Conservation (phyloP, 2,113 vertebrate genomes). For the Fulica atra region DNA sequence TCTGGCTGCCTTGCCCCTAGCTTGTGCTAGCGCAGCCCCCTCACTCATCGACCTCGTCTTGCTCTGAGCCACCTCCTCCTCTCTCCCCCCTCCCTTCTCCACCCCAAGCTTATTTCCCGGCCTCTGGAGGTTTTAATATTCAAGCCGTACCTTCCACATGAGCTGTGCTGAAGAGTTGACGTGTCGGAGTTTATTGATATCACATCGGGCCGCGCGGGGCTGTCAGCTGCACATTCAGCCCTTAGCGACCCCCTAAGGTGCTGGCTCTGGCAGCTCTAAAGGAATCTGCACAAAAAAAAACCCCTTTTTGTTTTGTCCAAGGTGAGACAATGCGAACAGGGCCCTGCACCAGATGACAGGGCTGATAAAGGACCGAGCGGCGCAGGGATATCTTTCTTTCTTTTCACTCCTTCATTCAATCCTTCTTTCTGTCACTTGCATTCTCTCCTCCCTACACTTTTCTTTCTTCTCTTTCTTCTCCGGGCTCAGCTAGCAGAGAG, state of each 20-base stretch:
- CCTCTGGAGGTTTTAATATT: slow-evolving; percentile 80
- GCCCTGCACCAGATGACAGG: slow-evolving; percentile 68
- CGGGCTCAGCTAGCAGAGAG: not conserved
- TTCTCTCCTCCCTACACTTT: slow-evolving; percentile 13
- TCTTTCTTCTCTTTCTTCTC: slow-evolving; percentile 57
- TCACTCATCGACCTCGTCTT: not conserved
- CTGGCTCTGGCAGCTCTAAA: slow-evolving; percentile 78
- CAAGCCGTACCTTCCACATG: slow-evolving; percentile 79
- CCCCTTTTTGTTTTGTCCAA: slow-evolving; percentile 82
- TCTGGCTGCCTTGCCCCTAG: not conserved
- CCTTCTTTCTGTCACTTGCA: slow-evolving; percentile 64
- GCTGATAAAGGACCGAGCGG: slow-evolving; percentile 69
- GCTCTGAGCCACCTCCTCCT: not conserved
- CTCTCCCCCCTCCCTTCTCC: not conserved
- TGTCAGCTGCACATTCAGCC: slow-evolving; percentile 90
- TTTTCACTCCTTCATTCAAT: slow-evolving; percentile 61
- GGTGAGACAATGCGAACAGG: slow-evolving; percentile 77
- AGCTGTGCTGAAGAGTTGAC: slow-evolving; percentile 86
- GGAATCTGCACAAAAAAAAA: slow-evolving; percentile 78
- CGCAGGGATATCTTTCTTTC: slow-evolving; percentile 67
- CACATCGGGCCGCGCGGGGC: slow-evolving; percentile 82
- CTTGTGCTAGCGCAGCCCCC: not conserved
- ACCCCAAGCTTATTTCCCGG: slow-evolving; percentile 2
- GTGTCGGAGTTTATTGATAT: slow-evolving; percentile 91
- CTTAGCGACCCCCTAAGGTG: slow-evolving; percentile 90